Base-by-base conservation (phyloP, 1,140 invertebrate species). In the Drosophila willistoni region DNA sequence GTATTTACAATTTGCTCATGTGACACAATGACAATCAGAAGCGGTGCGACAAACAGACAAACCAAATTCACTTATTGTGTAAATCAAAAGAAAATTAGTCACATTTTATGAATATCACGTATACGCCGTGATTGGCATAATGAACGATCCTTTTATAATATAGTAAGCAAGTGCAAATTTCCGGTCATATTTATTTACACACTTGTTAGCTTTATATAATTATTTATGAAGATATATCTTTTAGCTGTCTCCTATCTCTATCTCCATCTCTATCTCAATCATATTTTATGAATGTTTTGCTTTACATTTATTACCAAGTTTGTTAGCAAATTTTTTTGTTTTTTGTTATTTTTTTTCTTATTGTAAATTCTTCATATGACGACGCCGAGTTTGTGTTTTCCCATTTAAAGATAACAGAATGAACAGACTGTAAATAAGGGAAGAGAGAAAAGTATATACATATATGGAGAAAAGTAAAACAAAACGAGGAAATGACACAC, bases 31-130 rank as follows among this genome's bases (percentile, higher is more conserved):
- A 59, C 56, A 59, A 59, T 59, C 39, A 39, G 41, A 29, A 62
- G 17, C 36, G 19, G 17, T 34, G 2, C 39, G 36, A 10, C 12
- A 34, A 56, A 62, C 44, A 57, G 6, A 47, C 14, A 47, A 47
- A 47, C 14, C 3, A n/a, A 25, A 57, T 29, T 19, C n/a, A 13
- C 36, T 39, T 13, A 39, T 39, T 39, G 36, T 39, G 64, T 14
- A 33, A 59, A 59, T 67, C 25, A 33, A 41, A 41, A 25, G 22
- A 64, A 59, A 41, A 25, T 14, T 60, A 59, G n/a, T 14, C 44
- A 64, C 69, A 73, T 68, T 63, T 66, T 54, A 74, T 79, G 66
- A 62, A 79, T 42, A 51, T 81, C 77, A 81, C 78, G 78, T 81
- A 80, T 73, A 81, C 79, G 68, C 61, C 68, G 51, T 60, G 65